phyloP scores from a whole-genome alignment of 2,888 invertebrate species.

The Spisula solida region DNA sequence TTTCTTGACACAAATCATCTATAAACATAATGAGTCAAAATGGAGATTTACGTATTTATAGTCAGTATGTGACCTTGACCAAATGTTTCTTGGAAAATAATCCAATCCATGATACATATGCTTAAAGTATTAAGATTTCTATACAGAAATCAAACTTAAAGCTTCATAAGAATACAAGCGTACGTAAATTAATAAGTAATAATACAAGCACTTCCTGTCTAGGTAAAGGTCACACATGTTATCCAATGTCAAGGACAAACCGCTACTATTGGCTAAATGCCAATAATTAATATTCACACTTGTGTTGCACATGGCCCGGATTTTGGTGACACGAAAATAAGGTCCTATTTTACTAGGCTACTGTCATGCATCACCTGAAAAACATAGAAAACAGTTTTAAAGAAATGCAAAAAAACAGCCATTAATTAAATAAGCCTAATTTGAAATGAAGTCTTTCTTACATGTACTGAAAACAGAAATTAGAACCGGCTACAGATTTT shows the following conservation, averaged over 20 bases:
- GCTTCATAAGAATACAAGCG: not conserved
- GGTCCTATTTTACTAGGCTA: slow-evolving; percentile 30
- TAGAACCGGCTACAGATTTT: no score
- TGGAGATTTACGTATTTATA: not conserved
- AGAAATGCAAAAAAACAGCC: not conserved
- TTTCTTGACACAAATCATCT: not conserved
- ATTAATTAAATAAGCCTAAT: not conserved
- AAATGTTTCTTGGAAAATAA: not conserved
- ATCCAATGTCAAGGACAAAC: slow-evolving; percentile 5
- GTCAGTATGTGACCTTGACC: not conserved
- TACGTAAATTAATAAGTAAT: no score
- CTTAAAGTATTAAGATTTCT: not conserved
- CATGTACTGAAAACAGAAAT: no score
- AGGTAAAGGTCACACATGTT: not conserved
- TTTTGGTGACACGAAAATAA: slow-evolving; percentile 44
- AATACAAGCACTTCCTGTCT: not conserved
- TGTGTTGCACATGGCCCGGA: slow-evolving; percentile 71
- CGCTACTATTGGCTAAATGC: not conserved
- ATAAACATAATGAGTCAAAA: not conserved
- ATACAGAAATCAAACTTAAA: not conserved
- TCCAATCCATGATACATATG: not conserved
- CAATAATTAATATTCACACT: slow-evolving; percentile 1
- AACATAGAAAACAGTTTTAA: not conserved
- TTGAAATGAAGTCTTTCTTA: not conserved
- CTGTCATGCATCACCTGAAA: slow-evolving; percentile 71